Evolutionary conservation across 2,113 vertebrate genomes (phyloP).

Genomic region (Herpetotheres cachinnans): DNA sequence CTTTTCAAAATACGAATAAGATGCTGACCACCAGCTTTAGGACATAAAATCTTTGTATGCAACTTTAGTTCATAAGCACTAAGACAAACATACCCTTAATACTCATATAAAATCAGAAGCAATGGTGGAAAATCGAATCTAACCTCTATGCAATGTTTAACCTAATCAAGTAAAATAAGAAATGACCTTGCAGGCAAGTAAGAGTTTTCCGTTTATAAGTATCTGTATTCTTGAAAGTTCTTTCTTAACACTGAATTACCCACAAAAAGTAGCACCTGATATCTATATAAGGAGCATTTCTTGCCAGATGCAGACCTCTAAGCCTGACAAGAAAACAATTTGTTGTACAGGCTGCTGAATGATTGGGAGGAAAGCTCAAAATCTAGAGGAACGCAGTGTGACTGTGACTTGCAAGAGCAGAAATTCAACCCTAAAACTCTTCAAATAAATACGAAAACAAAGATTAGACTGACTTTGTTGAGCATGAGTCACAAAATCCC

Average conservation of each 20-base stretch:
- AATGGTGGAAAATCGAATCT: not conserved
- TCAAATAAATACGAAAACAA: conserved; percentile 47
- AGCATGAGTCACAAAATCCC: conserved; percentile 48
- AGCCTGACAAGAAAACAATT: conserved; percentile 46
- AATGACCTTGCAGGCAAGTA: not conserved
- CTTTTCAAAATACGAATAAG: not conserved
- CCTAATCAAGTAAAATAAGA: not conserved
- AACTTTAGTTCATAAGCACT: not conserved
- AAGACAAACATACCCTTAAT: not conserved
- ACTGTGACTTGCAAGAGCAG: conserved; percentile 30
- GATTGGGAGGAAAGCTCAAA: conserved; percentile 40
- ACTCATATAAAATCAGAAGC: not conserved
- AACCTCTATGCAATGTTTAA: not conserved
- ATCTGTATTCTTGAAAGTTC: conserved; percentile 11
- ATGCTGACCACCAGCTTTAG: not conserved
- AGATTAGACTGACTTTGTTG: conserved; percentile 40
- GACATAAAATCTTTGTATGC: not conserved
- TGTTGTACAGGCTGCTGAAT: conserved; percentile 24
- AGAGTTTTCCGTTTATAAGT: not conserved
- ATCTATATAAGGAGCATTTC: not conserved
- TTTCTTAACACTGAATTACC: not conserved
- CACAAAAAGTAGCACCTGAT: not conserved
- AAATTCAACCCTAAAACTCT: conserved; percentile 40
- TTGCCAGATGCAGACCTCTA: conserved; percentile 10
- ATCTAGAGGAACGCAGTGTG: not conserved